Evolutionary conservation across 2,797 vertebrate species (phyloP), one percentile per base, ranked within the genome.

Genomic region (Pseudopleuronectes americanus): DNA sequence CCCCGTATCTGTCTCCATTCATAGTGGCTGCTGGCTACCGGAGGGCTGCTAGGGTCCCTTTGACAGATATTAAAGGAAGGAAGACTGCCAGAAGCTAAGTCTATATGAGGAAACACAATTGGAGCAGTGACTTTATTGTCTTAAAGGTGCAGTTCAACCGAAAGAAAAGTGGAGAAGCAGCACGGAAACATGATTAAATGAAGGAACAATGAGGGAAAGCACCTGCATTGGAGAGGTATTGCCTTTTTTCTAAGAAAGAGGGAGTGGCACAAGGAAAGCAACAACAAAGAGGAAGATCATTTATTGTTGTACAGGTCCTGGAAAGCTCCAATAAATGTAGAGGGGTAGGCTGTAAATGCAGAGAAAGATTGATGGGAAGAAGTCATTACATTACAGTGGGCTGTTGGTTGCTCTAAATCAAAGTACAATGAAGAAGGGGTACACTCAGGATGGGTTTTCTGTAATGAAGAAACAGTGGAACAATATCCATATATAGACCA

Each of bases 41-140:
- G 63, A 47, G 81, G 90, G 76, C 81, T 70, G 74, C 77, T 51
- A 47, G 52, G 66, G 64, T n/a, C 72, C 81, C 80, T 87, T 84
- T 90, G 86, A 91, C 84, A 84, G 86, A 92, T 91, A 90, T 91
- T 89, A 89, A 90, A 87, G 88, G 73, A 84, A 84, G 82, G 78
- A 80, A 80, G 81, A 87, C 71, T 1, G 76, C 83, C 82, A 71
- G 79, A 68, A 85, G 88, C 33, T 83, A 56, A 64, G 58, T 57
- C 84, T 78, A 78, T 89, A 78, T 89, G 88, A 88, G 80, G 81
- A 90, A 88, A 88, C 82, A 85, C 84, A 88, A 88, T 73, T 68
- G 76, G 71, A 88, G 80, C 68, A 80, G 52, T 21, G 83, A 72
- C 86, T 89, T 89, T 85, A 86, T 86, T 90, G 90, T 87, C 83